Conservation (phyloP, 1,140 invertebrate species). For the Archivesica marissinica region DNA sequence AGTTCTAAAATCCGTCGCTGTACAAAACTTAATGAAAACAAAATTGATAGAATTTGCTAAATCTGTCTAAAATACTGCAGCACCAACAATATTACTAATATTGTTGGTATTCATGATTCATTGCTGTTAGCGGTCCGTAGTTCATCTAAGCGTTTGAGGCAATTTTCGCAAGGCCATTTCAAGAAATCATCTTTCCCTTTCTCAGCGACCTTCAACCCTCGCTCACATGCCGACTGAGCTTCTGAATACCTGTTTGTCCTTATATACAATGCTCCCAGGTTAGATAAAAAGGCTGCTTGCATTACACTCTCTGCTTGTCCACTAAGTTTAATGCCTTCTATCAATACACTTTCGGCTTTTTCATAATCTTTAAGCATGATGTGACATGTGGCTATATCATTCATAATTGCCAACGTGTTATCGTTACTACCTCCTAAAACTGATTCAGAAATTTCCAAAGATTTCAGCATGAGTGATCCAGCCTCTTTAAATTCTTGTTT, state of each 20-base stretch:
- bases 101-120: no score
- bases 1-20: no score
- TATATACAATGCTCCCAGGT: conserved; percentile 92
- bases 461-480: conserved; percentile 88
- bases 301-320: conserved; percentile 86
- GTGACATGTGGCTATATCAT: conserved; percentile 92
- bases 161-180: conserved; percentile 71
- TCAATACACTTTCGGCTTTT: conserved; percentile 89
- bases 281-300: conserved; percentile 91
- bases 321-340: conserved; percentile 89
- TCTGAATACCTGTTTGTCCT: conserved; percentile 88
- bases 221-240: conserved; percentile 89
- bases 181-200: conserved; percentile 88
- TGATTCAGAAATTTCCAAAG: conserved; percentile 88
- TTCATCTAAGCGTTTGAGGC: conserved; percentile 61
- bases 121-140: neutral
- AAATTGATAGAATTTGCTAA: no score
- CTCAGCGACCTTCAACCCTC: conserved; percentile 89
- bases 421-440: conserved; percentile 89
- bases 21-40: no score
- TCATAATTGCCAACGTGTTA: conserved; percentile 90
- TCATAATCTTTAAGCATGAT: conserved; percentile 88
- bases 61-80: no score
- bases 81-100: no score
- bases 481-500: conserved; percentile 87